Evolutionary conservation across 64 coral and sea anemone genomes (phyloP).

Genomic region (Cladopsammia gracilis): DNA sequence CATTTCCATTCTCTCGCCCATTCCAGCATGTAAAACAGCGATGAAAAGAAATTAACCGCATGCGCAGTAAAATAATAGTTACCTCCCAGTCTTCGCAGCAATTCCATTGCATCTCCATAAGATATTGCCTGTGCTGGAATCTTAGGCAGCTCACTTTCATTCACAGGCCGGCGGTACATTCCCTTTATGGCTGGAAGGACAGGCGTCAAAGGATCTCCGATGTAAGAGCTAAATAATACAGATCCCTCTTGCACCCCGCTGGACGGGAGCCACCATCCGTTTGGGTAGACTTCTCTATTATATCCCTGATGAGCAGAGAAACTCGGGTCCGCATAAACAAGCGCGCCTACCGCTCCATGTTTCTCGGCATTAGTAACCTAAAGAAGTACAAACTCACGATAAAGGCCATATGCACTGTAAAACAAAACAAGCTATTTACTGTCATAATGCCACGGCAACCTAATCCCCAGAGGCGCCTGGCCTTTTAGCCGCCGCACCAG

Average conservation of each 20-base stretch:
- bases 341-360: slow-evolving; percentile 65
- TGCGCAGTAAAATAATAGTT: neutral
- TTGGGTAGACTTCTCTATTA: slow-evolving; percentile 64
- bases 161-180: slow-evolving; percentile 54
- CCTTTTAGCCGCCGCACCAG: too few relatives aligned
- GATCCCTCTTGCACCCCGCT: slow-evolving; percentile 75
- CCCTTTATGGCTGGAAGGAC: slow-evolving; percentile 70
- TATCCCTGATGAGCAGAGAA: slow-evolving; percentile 78
- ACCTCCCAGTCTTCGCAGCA: slow-evolving; percentile 20
- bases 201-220: slow-evolving; percentile 71
- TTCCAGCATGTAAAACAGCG: too few relatives aligned
- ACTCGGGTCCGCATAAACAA: slow-evolving; percentile 77
- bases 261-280: slow-evolving; percentile 75
- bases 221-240: neutral
- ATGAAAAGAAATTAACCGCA: neutral
- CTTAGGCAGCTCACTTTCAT: slow-evolving; percentile 32
- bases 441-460: too few relatives aligned
- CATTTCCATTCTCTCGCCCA: too few relatives aligned
- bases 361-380: slow-evolving; percentile 60
- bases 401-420: too few relatives aligned
- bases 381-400: neutral
- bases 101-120: slow-evolving; percentile 72
- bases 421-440: too few relatives aligned
- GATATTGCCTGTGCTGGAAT: slow-evolving; percentile 73
- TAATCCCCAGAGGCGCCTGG: too few relatives aligned